phyloP scores from a whole-genome alignment of 2,888 invertebrate genomes.

The Aphidius colemani region DNA sequence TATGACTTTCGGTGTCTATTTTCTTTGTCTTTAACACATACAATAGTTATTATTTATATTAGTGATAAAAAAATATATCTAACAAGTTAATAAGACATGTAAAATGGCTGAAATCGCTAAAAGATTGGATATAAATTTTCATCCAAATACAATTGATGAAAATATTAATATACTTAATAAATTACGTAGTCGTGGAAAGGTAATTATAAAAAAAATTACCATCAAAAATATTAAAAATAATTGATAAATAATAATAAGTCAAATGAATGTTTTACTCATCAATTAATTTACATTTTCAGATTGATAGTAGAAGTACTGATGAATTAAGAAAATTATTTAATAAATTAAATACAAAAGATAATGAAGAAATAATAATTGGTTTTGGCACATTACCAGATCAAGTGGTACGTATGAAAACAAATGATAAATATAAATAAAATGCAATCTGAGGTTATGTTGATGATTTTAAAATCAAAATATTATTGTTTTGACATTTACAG shows the following conservation, averaged over 20 bases:
- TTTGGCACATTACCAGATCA: constrained; percentile 27
- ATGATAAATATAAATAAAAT: background rate
- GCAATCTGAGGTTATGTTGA: constrained; percentile 7
- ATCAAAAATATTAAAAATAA: background rate
- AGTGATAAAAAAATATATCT: too few relatives aligned
- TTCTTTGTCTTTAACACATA: too few relatives aligned
- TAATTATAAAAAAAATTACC: constrained; percentile 25
- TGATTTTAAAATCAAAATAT: background rate
- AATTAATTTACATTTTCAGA: constrained; percentile 33
- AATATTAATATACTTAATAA: constrained; percentile 41
- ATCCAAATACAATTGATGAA: constrained; percentile 41
- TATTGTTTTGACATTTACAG: background rate
- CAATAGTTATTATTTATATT: too few relatives aligned
- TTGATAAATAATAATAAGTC: too few relatives aligned
- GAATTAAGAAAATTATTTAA: constrained; percentile 44
- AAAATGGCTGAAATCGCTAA: constrained; percentile 42
- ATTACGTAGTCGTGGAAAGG: constrained; percentile 38
- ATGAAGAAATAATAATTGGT: constrained; percentile 28
- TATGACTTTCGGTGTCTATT: too few relatives aligned
- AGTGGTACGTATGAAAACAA: constrained; percentile 27
- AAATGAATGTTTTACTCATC: too few relatives aligned
- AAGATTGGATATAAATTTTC: constrained; percentile 29
- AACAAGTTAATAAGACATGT: background rate
- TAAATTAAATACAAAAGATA: constrained; percentile 43
- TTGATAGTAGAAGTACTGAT: constrained; percentile 36